Evolutionary conservation across 2,888 invertebrate species (phyloP).

Genomic region (Frankliniella fusca): DNA sequence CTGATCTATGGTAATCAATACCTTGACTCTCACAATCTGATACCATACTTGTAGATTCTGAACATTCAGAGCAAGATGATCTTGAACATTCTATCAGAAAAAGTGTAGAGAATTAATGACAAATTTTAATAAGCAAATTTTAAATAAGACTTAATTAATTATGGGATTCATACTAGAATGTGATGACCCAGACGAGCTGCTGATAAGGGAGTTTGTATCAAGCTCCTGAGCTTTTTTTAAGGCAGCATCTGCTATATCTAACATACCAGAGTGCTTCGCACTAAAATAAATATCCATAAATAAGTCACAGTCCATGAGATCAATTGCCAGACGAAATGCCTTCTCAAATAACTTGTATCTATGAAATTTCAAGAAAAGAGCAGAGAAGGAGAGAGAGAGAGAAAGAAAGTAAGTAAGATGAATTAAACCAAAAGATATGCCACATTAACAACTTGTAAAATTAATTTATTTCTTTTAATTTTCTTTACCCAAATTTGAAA

Average conservation of each 20-base stretch:
- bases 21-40: slow-evolving; percentile 47
- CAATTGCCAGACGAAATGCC: slow-evolving; percentile 79
- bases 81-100: slow-evolving; percentile 55
- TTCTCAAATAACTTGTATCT: slow-evolving; percentile 72
- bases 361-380: slow-evolving; percentile 31
- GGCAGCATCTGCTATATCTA: slow-evolving; percentile 65
- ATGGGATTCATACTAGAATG: slow-evolving; percentile 37
- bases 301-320: slow-evolving; percentile 79
- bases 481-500: not conserved
- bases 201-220: slow-evolving; percentile 45
- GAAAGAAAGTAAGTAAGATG: not conserved
- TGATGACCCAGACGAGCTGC: slow-evolving; percentile 36
- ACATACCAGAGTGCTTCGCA: slow-evolving; percentile 59
- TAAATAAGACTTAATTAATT: slow-evolving; percentile 16
- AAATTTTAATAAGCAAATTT: slow-evolving; percentile 19
- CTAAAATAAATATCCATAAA: slow-evolving; percentile 78
- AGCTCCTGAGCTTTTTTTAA: slow-evolving; percentile 60
- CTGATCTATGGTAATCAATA: slow-evolving; percentile 40
- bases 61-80: slow-evolving; percentile 65
- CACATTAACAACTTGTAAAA: slow-evolving; percentile 27
- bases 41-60: slow-evolving; percentile 47
- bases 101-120: slow-evolving; percentile 20
- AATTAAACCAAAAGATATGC: slow-evolving; percentile 30
- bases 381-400: slow-evolving; percentile 30
- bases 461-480: slow-evolving; percentile 16